Base-by-base conservation (phyloP, 2,113 vertebrate genomes). In the Peucedramus taeniatus region DNA sequence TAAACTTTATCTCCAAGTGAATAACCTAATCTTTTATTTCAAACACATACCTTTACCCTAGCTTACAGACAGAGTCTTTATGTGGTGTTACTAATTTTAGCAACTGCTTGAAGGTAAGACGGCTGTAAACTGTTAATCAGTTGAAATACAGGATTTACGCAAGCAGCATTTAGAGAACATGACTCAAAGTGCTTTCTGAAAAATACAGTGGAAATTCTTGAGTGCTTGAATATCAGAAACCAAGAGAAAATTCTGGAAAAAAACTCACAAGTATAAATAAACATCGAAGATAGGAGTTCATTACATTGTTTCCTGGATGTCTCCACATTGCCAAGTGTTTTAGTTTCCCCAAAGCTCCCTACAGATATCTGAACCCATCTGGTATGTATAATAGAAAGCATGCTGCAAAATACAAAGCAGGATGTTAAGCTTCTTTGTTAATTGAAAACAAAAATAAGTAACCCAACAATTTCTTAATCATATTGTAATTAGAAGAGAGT, bases 51-150 rank as follows among this genome's bases (percentile, higher is more conserved):
- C 42, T 33, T 42, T 76, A 79, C 26, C 42, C 35, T 42, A 72
- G 35, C 63, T 79, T 76, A 57, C 65, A 93, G 89, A 92, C 54
- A 60, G 78, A 75, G 37, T 5, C 76, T 91, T 88, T 82, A 82
- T 87, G 59, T 54, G 30, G 8, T 22, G 23, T 72, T 95, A 57
- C 91, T 86, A 88, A 95, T 85, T 95, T 93, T 96, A 94, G 70
- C 70, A 80, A 72, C n/a, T 21, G 37, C 45, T 84, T 56, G 83
- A 72, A 91, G n/a, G 44, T 64, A 91, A 64, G 53, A 56, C 72
- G n/a, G 45, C 26, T 94, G 70, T 91, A 91, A 91, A 94, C 54
- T 83, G 63, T 74, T 96, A 77, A 89, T 91, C 83, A 89, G 35
- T 60, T 37, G 57, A 89, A 93, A 79, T 45, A 84, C n/a, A 72